Base-by-base conservation (phyloP, 1,140 invertebrate species). In the Akabosia matsudoensis region DNA sequence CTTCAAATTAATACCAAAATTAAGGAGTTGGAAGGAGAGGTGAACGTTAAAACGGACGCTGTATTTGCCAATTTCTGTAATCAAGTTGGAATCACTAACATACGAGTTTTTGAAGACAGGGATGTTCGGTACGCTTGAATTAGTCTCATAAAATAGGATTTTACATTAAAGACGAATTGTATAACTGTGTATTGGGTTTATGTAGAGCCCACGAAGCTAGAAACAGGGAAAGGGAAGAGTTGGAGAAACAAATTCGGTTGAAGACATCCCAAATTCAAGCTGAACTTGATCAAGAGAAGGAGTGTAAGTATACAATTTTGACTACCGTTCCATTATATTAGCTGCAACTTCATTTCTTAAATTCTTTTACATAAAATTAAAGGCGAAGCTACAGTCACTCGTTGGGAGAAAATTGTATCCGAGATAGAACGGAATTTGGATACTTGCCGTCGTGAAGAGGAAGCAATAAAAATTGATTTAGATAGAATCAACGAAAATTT, bases 41-140 rank as follows among this genome's bases (percentile, higher is more conserved):
- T 97, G 92, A 98, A 99, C 84, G 92, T 91, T 80, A 95, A 99
- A 0, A 97, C 98, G 85, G 97, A 99, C 86, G 92, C 94, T 78
- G 94, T 99, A 1, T 99, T 99, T 87, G 88, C 91, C 0, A 90
- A 91, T 67, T 99, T 99, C 86, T 99, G 98, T 83, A 86, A 89
- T 73, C 90, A 93, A 82, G 95, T 99, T 85, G 96, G 96, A 10
- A 97, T 99, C 10, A 90, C 91, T 67, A 98, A 99, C 86, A 99
- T 99, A 82, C 90, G 97, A n/a, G 95, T 98, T 83, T 99, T 98
- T 85, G 98, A 99, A 87, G 97, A 99, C 85, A 88, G 97, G 33
- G 97, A 99, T 87, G 86, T 99, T 75, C 90, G 88, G 87, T 87
- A 82, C 72, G 52, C 33, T 51, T 28, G 10, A 16, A 4, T 13